Evolutionary conservation across 2,113 vertebrate genomes (phyloP).

Genomic region (Protobothrops flavoviridis): DNA sequence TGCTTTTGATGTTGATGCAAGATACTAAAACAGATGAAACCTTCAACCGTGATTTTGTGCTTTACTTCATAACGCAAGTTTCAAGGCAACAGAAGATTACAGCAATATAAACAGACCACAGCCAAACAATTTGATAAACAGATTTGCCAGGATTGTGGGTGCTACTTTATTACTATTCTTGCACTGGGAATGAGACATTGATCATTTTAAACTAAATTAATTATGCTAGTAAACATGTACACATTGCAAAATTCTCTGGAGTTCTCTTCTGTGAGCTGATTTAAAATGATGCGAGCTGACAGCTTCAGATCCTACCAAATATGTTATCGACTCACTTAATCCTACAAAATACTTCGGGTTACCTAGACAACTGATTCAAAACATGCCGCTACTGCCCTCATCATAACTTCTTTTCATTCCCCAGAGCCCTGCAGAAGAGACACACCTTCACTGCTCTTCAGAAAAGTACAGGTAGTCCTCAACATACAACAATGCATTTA

Average conservation of each 20-base stretch:
- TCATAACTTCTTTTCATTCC: not conserved
- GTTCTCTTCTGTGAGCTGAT: not conserved
- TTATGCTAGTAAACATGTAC: not conserved
- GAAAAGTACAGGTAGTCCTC: not conserved
- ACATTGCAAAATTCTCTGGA: not conserved
- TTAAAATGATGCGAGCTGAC: not conserved
- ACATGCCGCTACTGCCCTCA: not conserved
- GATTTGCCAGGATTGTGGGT: not conserved
- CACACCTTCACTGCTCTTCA: not conserved
- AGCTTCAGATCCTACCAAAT: not conserved
- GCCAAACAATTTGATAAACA: not conserved
- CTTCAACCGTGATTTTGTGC: constrained; percentile 49
- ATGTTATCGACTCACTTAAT: not conserved
- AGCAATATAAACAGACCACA: not conserved
- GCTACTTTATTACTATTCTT: not conserved
- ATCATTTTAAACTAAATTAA: not conserved
- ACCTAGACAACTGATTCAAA: not conserved
- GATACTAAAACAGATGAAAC: constrained; percentile 52
- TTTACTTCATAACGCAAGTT: constrained; percentile 25
- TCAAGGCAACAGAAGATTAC: not conserved
- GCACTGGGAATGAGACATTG: not conserved
- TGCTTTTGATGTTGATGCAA: constrained; percentile 27
- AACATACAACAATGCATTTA: not conserved
- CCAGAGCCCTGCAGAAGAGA: not conserved
- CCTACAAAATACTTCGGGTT: not conserved